These are phyloP conservation scores for Brachynemurus nebulosus DNA, from an alignment of 2,888 invertebrate genomes.

Conservation along the genomic window DNA sequence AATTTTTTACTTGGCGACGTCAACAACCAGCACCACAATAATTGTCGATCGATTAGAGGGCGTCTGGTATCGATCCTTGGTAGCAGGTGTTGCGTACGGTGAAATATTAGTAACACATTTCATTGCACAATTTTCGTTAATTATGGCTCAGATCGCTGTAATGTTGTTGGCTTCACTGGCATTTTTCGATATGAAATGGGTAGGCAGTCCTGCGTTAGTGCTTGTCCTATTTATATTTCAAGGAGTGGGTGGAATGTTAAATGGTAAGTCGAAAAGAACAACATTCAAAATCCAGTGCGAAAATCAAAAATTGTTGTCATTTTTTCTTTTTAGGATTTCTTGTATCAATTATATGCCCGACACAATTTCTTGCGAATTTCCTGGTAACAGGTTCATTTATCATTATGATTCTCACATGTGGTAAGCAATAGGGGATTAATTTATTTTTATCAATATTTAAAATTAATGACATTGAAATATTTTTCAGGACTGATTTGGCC, in stretches of 20 bases:
- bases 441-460: no score
- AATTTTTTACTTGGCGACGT: conserved; percentile 18
- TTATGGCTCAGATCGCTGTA: conserved; percentile 51
- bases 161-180: conserved; percentile 46
- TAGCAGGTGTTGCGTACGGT: conserved; percentile 67
- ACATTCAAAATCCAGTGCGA: neutral
- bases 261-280: conserved; percentile 36
- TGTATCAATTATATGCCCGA: neutral
- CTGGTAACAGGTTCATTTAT: neutral
- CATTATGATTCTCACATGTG: neutral
- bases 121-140: conserved; percentile 56
- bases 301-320: no score
- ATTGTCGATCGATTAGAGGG: conserved; percentile 71
- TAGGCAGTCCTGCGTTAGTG: conserved; percentile 46
- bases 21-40: conserved; percentile 70
- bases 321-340: neutral
- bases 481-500: conserved; percentile 49
- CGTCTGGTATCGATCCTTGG: conserved; percentile 73
- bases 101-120: conserved; percentile 76
- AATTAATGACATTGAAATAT: no score
- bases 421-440: no score
- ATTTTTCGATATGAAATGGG: conserved; percentile 44
- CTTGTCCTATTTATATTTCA: conserved; percentile 51
- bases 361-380: neutral
- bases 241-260: conserved; percentile 75